Percentiles rank a stretch among this genome's conserved stretches.
Evolutionary conservation across 2,113 vertebrate species (phyloP).

Genomic region (Tapirus terrestris): DNA sequence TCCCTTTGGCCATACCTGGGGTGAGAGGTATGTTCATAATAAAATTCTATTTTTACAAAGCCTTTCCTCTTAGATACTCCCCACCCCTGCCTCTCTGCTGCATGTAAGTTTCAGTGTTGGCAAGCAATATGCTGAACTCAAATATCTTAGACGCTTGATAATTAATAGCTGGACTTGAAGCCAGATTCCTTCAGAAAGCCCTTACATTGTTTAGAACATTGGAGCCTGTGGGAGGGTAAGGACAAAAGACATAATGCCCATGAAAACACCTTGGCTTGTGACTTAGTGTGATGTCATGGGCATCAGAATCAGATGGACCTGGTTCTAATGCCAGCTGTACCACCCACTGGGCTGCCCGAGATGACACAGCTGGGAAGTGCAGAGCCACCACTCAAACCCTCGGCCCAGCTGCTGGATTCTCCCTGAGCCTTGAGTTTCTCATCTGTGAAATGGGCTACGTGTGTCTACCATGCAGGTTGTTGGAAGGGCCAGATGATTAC

Average conservation of each 20-base stretch:
- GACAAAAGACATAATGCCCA: background rate
- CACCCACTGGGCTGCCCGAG: rapidly evolving
- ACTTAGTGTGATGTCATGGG: rapidly evolving
- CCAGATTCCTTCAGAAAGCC: background rate
- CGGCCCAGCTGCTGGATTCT: background rate
- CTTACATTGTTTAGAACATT: background rate
- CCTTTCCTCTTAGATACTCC: background rate
- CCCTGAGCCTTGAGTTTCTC: background rate
- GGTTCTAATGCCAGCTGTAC: background rate
- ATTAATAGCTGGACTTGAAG: background rate
- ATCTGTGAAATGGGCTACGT: background rate
- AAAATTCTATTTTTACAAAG: background rate
- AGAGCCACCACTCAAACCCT: background rate
- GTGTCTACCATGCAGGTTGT: too few species aligned
- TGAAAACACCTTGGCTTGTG: background rate
- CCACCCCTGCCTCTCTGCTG: rapidly evolving
- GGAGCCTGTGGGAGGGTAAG: background rate
- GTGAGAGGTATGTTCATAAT: background rate
- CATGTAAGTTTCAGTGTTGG: background rate
- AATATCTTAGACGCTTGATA: background rate
- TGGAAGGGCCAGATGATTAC: background rate
- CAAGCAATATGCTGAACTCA: background rate
- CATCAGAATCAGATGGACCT: rapidly evolving
- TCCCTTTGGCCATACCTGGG: background rate
- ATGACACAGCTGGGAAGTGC: background rate